Evolutionary conservation across 2,888 invertebrate genomes (phyloP), one percentile per base, ranked within the genome.

Genomic region (Xylota segnis): DNA sequence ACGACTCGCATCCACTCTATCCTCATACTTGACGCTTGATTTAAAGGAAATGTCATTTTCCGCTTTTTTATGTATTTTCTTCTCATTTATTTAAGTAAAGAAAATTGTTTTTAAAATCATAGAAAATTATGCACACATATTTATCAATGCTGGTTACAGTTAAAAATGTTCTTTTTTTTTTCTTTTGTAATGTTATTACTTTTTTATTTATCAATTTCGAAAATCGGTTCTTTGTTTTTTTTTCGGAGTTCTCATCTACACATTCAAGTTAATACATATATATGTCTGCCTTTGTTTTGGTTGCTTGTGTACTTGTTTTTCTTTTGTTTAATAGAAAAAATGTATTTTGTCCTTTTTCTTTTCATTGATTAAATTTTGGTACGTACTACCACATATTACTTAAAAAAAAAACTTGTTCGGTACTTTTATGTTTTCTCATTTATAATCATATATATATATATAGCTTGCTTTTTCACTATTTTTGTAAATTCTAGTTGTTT

Each of bases 401-500:
- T 50, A 68, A 86, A 76, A 58, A 61, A 59, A 54, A 47, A 78
- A 81, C 74, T 56, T 71, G 70, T 81, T 79, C 65, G 65, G 66
- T 77, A 71, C 45, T 47, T 58, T 71, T 74, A 68, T 78, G 50
- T 70, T 70, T 71, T 74, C 58, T 66, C 66, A 74, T 68, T 61
- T 66, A 68, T 81, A 68, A 56, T 61, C 43, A 68, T 75, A 61
- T 78, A 74, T 74, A 72, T 79, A 68, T 83, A 68, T 87, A 76
- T 88, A 87, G 88, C 88, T 84, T 83, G 83, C 68, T 88, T 84
- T 66, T 77, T 58, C 68, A 83, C 71, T 71, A 74, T 88, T 88
- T 79, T 65, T 81, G 88, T 88, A 90, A 90, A 90, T 88, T 87
- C 89, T 87, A 88, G 90, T 88, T 90, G 86, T 90, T 90, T 89